A percentile compares a stretch with the other conserved stretches of the same genome.
phyloP scores from a whole-genome alignment of 2,888 invertebrate genomes.

The Drosophila algonquin region DNA sequence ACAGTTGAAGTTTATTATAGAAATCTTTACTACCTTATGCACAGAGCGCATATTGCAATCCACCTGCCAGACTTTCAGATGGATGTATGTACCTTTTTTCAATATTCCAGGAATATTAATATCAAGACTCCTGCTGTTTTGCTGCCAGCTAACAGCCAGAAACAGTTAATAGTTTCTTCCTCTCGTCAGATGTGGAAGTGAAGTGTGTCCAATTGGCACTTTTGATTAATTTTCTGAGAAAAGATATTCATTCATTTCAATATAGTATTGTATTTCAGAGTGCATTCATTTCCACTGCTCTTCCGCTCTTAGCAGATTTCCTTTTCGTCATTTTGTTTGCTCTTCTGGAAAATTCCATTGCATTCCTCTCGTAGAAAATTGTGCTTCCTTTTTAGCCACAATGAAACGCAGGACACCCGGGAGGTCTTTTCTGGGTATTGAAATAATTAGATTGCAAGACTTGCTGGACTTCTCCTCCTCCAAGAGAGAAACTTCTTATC shows the following conservation, averaged over 20 bases:
- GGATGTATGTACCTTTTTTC: background rate
- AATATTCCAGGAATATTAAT: background rate
- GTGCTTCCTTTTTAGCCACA: background rate
- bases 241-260: background rate
- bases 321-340: background rate
- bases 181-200: background rate
- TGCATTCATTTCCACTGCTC: too few relatives aligned
- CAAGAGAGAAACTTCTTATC: background rate
- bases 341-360: background rate
- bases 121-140: background rate
- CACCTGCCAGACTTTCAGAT: too few relatives aligned
- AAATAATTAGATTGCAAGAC: background rate
- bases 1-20: background rate
- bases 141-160: too few relatives aligned
- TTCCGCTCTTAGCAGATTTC: background rate
- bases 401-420: background rate
- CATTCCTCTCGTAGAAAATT: background rate
- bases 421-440: background rate
- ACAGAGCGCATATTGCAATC: too few relatives aligned
- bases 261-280: background rate
- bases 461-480: background rate
- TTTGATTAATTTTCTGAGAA: background rate
- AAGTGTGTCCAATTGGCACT: background rate
- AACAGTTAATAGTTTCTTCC: background rate
- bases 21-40: background rate